Percentiles rank a stretch among this genome's conserved stretches.
Conservation (phyloP, 2,797 vertebrate species). For the Crax fasciolata region DNA sequence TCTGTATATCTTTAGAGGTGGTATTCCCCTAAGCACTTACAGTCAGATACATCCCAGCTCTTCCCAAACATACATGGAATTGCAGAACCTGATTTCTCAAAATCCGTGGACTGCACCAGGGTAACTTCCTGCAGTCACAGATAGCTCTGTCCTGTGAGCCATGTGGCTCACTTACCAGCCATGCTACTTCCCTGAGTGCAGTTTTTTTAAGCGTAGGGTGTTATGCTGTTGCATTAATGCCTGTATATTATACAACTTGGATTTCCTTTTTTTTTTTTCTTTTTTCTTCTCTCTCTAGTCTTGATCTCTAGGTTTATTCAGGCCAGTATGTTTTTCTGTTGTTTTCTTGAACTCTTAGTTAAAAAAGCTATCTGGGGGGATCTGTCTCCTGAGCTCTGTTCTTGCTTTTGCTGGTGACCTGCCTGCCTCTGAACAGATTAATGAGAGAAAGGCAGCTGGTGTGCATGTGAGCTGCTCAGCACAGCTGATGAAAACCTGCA, state of each 20-base stretch:
- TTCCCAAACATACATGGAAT: rapidly evolving
- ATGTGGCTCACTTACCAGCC: rapidly evolving
- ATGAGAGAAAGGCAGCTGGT: not conserved
- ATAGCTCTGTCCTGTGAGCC: not conserved
- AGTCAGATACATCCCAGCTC: not conserved
- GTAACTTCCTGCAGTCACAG: not conserved
- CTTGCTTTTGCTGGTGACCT: not conserved
- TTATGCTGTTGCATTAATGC: rapidly evolving
- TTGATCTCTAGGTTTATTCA: not conserved
- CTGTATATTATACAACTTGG: not conserved
- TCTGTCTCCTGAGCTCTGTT: not conserved
- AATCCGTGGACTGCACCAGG: rapidly evolving
- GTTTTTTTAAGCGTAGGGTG: not conserved
- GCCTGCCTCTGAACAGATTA: no score
- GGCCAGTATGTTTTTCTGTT: not conserved
- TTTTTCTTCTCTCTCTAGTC: not conserved
- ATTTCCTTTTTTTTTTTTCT: not conserved
- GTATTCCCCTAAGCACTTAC: rapidly evolving
- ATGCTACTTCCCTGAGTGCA: rapidly evolving
- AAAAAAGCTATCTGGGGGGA: not conserved
- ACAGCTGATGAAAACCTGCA: not conserved
- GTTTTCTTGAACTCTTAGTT: not conserved
- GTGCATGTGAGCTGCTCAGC: not conserved
- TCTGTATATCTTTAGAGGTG: rapidly evolving
- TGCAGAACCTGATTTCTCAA: not conserved